Evolutionary conservation across 1,140 invertebrate genomes (phyloP), one percentile per base, ranked within the genome.

Genomic region (Nymphalis io): DNA sequence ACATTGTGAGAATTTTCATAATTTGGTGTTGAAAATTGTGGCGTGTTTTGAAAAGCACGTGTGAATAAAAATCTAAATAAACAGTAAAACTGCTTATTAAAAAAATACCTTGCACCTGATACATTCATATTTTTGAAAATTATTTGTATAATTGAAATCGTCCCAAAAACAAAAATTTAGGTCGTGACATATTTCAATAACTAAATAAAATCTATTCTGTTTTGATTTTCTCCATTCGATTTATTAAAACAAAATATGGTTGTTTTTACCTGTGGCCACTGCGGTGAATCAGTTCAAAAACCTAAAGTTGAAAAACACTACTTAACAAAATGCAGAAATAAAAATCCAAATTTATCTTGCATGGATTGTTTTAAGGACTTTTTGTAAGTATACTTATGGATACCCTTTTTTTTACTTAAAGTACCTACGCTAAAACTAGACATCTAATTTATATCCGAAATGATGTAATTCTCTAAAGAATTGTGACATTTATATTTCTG

Each of bases 341-440:
- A 81, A 23, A 87, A 73, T 66, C 91, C 90, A 20, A 90, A 92
- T 78, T 89, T 98, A 16, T 95, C 95, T 1, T 99, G 98, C 88
- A 95, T 98, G 78, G 98, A 99, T 84, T 99, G 98, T 90, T 94
- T 96, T 8, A 97, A 97, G 90, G 97, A 98, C 91, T 97, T 97
- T 91, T 87, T 93, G 96, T 97, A 93, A 93, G 89, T 92, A 79
- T 80, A 55, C 53, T 21, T 23, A 21, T 51, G 6, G 27, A 33
- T 8, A 33, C 6, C 10, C 27, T 33, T 33, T 8, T 0, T 8
- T 27, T 27, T 8, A 8, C 6, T 8, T 1, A 1, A 27, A 1
- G 23, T 2, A 27, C 1, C 23, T 27, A 27, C 23, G 23, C 3
- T 27, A 33, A 33, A 33, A 33, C 27, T 33, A 8, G 6, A 8